Evolutionary conservation across 1,140 invertebrate species (phyloP).

Genomic region (Nasonia vitripennis): DNA sequence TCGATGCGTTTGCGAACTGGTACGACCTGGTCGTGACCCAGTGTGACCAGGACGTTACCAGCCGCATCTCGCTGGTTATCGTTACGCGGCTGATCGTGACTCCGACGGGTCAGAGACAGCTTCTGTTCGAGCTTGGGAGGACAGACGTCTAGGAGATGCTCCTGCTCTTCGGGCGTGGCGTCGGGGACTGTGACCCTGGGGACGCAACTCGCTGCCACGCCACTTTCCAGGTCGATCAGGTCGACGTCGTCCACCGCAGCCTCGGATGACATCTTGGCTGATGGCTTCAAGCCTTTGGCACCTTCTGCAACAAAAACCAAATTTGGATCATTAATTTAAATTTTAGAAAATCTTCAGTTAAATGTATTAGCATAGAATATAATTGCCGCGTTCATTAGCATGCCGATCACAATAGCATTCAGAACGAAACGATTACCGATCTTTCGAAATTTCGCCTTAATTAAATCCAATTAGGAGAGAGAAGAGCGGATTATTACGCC

Average conservation of each 20-base stretch:
- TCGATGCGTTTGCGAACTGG: constrained; percentile 69
- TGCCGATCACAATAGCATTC: no score
- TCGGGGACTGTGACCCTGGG: constrained; percentile 51
- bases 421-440: no score
- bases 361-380: no score
- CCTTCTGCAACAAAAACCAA: constrained; percentile 7
- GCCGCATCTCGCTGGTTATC: constrained; percentile 54
- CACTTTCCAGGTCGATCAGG: constrained; percentile 70
- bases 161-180: constrained; percentile 67
- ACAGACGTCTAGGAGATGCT: constrained; percentile 71
- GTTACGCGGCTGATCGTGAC: constrained; percentile 45
- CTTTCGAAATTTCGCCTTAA: no score
- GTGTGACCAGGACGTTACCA: constrained; percentile 66
- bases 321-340: no score
- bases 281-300: background rate
- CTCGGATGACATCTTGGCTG: constrained; percentile 20
- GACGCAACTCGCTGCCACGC: constrained; percentile 53
- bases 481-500: background rate
- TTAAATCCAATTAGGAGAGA: background rate
- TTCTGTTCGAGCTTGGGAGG: constrained; percentile 71
- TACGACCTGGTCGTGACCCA: constrained; percentile 71
- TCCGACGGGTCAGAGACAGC: constrained; percentile 63
- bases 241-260: constrained; percentile 65
- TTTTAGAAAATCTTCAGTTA: no score
- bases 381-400: no score